Evolutionary conservation across 1,140 invertebrate genomes (phyloP).

Genomic region (Drosophila lini): DNA sequence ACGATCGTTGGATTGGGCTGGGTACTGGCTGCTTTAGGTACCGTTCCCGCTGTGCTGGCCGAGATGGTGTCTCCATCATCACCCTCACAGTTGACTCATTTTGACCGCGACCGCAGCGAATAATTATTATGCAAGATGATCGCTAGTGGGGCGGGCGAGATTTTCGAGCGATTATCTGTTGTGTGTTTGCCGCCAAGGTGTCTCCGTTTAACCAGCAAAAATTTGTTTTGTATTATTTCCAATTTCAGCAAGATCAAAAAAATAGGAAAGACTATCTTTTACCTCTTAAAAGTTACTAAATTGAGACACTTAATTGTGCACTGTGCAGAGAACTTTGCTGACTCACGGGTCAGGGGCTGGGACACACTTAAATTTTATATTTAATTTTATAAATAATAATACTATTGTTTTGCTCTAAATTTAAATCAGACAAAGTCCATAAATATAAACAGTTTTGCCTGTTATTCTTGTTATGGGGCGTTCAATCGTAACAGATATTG

Average conservation of each 20-base stretch:
- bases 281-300: neutral
- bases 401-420: too few species aligned
- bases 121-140: constrained; percentile 20
- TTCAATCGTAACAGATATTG: constrained; percentile 38
- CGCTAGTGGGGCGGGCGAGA: neutral
- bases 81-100: constrained; percentile 9
- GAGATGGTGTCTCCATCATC: constrained; percentile 6
- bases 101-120: neutral
- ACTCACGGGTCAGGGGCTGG: neutral
- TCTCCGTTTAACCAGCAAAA: neutral
- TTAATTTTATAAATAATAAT: neutral
- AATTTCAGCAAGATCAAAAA: neutral
- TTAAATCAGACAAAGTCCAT: neutral
- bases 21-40: neutral
- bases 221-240: neutral
- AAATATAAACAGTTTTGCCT: neutral
- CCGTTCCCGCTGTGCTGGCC: neutral
- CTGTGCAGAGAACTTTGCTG: neutral
- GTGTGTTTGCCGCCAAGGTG: neutral
- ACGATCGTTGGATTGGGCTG: neutral
- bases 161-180: neutral
- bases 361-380: too few species aligned
- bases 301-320: neutral
- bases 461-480: neutral
- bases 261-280: neutral